Evolutionary conservation across 2,888 invertebrate genomes (phyloP).

Genomic region (Epistrophe eligans): DNA sequence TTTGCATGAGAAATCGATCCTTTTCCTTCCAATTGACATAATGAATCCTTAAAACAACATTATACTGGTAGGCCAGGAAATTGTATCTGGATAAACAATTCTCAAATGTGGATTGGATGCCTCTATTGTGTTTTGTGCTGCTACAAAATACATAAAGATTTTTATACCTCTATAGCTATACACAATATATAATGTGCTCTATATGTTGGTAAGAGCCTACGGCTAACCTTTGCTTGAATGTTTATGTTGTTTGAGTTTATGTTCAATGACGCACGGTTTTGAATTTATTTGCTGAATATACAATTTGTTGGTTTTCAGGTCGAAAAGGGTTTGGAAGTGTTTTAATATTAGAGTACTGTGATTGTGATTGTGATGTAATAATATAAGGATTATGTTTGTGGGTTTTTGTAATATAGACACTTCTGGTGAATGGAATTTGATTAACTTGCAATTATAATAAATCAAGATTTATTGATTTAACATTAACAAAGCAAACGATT

Average conservation of each 20-base stretch:
- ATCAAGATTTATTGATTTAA: neutral
- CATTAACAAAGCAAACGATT: neutral
- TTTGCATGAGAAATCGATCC: constrained; percentile 50
- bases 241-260: constrained; percentile 52
- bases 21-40: constrained; percentile 41
- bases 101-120: constrained; percentile 23
- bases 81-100: constrained; percentile 50
- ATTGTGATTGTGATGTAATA: constrained; percentile 15
- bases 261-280: constrained; percentile 49
- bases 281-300: constrained; percentile 59
- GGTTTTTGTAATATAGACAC: constrained; percentile 5
- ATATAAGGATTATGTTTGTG: constrained; percentile 8
- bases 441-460: constrained; percentile 1
- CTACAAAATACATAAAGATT: neutral
- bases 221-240: neutral
- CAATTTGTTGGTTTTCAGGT: constrained; percentile 46
- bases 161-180: neutral
- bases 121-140: constrained; percentile 1
- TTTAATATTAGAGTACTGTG: constrained; percentile 24
- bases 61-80: constrained; percentile 45
- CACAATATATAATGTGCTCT: constrained; percentile 4
- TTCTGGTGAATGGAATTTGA: neutral
- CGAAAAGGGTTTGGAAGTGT: neutral
- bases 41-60: constrained; percentile 63
- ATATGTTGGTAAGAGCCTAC: constrained; percentile 8